Evolutionary conservation across 2,888 invertebrate genomes (phyloP), one percentile per base, ranked within the genome.

Genomic region (Ectemnius lituratus): DNA sequence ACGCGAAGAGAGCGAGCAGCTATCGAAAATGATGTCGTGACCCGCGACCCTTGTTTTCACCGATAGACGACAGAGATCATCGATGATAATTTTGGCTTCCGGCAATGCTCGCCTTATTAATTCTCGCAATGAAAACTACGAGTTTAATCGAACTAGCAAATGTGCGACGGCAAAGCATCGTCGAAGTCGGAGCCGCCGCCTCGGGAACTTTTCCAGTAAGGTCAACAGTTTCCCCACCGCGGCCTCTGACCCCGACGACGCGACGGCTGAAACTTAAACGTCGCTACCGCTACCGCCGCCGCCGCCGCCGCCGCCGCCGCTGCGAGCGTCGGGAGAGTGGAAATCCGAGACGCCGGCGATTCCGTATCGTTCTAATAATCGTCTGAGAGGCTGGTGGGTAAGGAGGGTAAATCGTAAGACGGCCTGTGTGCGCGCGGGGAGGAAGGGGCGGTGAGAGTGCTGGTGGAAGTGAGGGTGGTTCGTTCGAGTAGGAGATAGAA

Each of bases 361-460:
- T 85, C 81, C 85, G 86, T 86, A 87, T 87, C 85, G 84, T 83
- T 72, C 77, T 80, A 81, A 84, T 85, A 84, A 88, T 88, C 86
- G 88, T 87, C 84, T 63, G 83, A 74, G 77, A 73, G 80, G 65
- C 61, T 78, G 76, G 76, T 75, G 76, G 75, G 77, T 68, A 82
- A 47, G 52, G 56, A 5, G 16, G 47, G 11, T 28, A 27, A 52
- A 16, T 18, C 14, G 3, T 14, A 28, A 60, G 37, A 49, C 8
- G 47, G 13, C 0, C 16, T 23, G 23, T 23, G 23, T 23, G 3
- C 23, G 23, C 23, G 23, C 23, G 4, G 28, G 62, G 4, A 20
- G 18, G 8, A 18, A 49, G n/a, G 49, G 16, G 11, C 52, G 2
- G 52, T 2, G 52, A 13, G 16, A 52, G 16, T 37, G 16, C 52